These are phyloP conservation scores for Tyrannus savana DNA, from an alignment of 2,113 vertebrate species.

Conservation along the genomic window DNA sequence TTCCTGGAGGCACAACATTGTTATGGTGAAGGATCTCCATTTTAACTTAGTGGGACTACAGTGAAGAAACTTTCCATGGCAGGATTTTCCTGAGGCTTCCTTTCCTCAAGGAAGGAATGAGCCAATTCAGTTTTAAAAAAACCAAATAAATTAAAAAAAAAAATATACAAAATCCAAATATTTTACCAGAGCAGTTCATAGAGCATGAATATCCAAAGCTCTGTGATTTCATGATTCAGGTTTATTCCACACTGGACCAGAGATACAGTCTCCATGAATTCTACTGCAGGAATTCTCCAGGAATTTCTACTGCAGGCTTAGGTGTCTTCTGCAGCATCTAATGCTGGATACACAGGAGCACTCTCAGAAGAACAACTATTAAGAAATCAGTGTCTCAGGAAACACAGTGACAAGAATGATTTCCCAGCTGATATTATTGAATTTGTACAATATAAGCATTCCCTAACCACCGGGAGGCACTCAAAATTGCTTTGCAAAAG, in stretches of 20 bases:
- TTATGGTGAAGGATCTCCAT: background rate
- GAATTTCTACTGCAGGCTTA: background rate
- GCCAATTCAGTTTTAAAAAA: background rate
- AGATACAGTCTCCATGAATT: background rate
- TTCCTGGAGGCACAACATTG: background rate
- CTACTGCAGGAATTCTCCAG: background rate
- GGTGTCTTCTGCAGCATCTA: background rate
- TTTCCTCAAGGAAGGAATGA: background rate
- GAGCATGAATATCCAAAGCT: background rate
- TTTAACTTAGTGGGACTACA: background rate
- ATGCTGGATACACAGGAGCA: fast-evolving
- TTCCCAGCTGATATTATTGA: background rate
- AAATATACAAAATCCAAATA: background rate
- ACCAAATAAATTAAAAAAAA: background rate
- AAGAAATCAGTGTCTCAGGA: background rate
- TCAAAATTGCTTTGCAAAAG: background rate
- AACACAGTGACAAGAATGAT: background rate
- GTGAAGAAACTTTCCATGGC: background rate
- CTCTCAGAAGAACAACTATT: background rate
- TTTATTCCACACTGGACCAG: background rate
- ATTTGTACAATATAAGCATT: background rate
- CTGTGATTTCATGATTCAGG: background rate
- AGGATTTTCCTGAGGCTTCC: background rate
- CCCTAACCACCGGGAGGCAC: background rate
- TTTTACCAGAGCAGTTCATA: background rate